Evolutionary conservation across 2,113 vertebrate genomes (phyloP).

Genomic region (Bos taurus): DNA sequence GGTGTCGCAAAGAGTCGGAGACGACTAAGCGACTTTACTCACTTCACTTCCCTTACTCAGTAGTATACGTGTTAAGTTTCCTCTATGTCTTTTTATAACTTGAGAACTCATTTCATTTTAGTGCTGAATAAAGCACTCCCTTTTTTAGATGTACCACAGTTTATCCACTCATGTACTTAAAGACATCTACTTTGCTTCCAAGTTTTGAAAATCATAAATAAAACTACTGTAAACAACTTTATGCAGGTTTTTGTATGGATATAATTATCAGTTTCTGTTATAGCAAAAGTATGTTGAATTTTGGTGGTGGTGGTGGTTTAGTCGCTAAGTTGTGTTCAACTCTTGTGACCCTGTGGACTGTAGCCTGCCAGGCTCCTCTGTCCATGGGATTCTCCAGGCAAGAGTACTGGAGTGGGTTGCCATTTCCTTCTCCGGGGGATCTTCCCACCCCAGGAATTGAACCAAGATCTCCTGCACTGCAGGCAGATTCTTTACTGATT

Average conservation of each 20-base stretch:
- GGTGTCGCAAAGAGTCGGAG: rapidly evolving
- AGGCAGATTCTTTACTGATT: background rate
- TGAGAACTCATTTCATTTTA: background rate
- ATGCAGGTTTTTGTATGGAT: background rate
- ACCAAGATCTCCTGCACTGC: background rate
- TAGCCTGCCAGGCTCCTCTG: background rate
- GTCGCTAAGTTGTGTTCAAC: background rate
- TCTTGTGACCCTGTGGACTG: background rate
- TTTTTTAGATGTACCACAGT: background rate
- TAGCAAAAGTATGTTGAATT: background rate
- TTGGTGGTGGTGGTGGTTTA: background rate
- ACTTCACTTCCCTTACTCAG: background rate
- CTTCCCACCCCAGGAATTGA: background rate
- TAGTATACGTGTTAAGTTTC: background rate
- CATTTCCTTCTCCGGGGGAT: background rate
- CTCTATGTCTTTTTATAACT: background rate
- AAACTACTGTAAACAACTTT: background rate
- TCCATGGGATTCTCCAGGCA: background rate
- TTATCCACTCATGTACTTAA: background rate
- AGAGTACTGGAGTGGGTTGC: background rate
- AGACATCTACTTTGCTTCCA: background rate
- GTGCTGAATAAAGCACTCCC: background rate
- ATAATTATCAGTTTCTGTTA: background rate
- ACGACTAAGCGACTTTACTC: background rate
- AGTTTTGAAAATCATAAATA: background rate